Evolutionary conservation across 2,888 invertebrate species (phyloP).

Genomic region (Leptinotarsa peninsularis): DNA sequence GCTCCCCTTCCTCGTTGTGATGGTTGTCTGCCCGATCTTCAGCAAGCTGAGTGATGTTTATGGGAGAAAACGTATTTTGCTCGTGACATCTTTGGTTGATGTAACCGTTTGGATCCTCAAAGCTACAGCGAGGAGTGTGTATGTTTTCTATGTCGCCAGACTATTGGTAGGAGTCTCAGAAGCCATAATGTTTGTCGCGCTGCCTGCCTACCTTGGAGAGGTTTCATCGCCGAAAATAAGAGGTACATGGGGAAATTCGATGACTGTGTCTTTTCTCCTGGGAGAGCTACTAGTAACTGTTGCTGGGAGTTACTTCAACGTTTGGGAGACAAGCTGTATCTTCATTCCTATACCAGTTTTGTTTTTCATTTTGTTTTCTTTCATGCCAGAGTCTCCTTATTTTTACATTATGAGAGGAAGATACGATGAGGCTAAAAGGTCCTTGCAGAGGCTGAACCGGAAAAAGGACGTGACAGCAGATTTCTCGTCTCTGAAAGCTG

Average conservation of each 20-base stretch:
- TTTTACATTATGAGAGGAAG: conserved; percentile 53
- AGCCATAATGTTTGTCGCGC: conserved; percentile 3
- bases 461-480: conserved; percentile 52
- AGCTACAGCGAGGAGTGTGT: conserved; percentile 7
- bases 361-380: conserved; percentile 3
- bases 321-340: background rate
- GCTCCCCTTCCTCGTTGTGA: conserved; percentile 43
- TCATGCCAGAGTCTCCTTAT: conserved; percentile 48
- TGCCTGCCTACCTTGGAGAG: conserved; percentile 12
- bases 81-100: background rate
- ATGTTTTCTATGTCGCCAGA: conserved; percentile 8
- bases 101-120: background rate
- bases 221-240: background rate
- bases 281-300: background rate
- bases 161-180: background rate
- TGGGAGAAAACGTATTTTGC: conserved; percentile 47
- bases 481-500: conserved; percentile 50
- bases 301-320: conserved; percentile 4
- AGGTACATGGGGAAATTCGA: conserved; percentile 17
- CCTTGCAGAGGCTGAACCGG: conserved; percentile 51
- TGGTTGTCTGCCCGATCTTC: conserved; percentile 40
- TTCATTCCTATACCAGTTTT: conserved; percentile 13
- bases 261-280: background rate
- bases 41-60: conserved; percentile 46
- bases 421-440: conserved; percentile 50